Conservation (phyloP, 2,797 vertebrate genomes). For the Allobates femoralis region DNA sequence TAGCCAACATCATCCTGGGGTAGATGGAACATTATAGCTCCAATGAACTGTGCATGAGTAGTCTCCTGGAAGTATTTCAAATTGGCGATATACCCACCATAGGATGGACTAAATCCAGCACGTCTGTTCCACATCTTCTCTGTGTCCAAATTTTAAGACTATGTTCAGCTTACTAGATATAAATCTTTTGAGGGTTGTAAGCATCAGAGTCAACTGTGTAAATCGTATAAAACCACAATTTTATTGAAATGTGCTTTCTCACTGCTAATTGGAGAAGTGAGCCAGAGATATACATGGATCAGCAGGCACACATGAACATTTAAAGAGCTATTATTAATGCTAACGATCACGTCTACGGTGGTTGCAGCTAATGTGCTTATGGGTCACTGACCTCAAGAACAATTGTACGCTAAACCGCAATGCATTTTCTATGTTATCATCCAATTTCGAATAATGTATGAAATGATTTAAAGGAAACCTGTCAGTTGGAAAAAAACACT, state of each 20-base stretch:
- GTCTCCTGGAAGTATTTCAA: constrained; percentile 51
- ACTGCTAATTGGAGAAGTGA: constrained; percentile 34
- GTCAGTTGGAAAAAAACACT: too few species aligned
- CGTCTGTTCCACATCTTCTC: constrained; percentile 58
- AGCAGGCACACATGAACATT: constrained; percentile 17
- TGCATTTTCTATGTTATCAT: not conserved
- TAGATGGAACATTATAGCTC: constrained; percentile 51
- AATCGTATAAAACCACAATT: constrained; percentile 50
- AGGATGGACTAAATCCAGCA: constrained; percentile 53
- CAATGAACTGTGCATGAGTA: constrained; percentile 56
- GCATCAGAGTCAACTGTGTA: constrained; percentile 42
- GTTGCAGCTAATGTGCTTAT: not conserved
- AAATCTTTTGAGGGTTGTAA: constrained; percentile 44
- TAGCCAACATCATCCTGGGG: constrained; percentile 45
- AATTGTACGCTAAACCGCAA: constrained; percentile 3
- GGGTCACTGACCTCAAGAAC: constrained; percentile 14
- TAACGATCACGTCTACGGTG: constrained; percentile 30
- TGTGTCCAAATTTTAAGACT: constrained; percentile 41
- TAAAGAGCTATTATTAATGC: constrained; percentile 26
- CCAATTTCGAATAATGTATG: constrained; percentile 8
- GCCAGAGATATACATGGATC: constrained; percentile 10
- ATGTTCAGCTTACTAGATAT: constrained; percentile 35
- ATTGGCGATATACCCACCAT: constrained; percentile 46
- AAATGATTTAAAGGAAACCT: not conserved
- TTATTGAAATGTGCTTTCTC: constrained; percentile 38